phyloP scores from a whole-genome alignment of 2,888 invertebrate species.

The Plusia festucae region DNA sequence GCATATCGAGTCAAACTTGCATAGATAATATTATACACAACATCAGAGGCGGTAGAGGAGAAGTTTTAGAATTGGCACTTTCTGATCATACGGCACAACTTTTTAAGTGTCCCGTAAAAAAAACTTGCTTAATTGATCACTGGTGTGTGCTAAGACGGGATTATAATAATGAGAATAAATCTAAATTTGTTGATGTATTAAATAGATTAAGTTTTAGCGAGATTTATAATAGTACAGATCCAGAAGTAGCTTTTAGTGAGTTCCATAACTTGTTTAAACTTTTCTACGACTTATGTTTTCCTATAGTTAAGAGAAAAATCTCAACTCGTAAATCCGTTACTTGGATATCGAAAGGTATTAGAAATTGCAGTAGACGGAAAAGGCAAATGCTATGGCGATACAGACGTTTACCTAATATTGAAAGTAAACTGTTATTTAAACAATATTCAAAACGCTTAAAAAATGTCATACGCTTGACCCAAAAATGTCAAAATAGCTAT shows the following conservation, averaged over 20 bases:
- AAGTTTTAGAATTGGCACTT: neutral
- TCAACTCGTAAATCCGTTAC: neutral
- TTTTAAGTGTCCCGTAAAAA: too few species aligned
- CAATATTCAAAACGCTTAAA: slow-evolving; percentile 13
- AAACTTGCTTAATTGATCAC: too few species aligned
- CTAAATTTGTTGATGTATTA: slow-evolving; percentile 11
- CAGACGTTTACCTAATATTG: slow-evolving; percentile 2
- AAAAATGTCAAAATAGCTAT: too few species aligned
- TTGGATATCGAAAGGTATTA: slow-evolving; percentile 16
- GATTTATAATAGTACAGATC: slow-evolving; percentile 5
- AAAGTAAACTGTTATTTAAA: slow-evolving; percentile 6
- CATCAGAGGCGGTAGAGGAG: too few species aligned
- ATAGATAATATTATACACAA: neutral
- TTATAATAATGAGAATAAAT: too few species aligned
- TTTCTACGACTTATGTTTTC: slow-evolving; percentile 1
- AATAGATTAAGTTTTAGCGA: slow-evolving; percentile 1
- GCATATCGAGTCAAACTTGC: slow-evolving; percentile 16
- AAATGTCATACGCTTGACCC: slow-evolving; percentile 8
- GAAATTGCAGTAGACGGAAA: slow-evolving; percentile 14
- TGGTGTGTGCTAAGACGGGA: too few species aligned
- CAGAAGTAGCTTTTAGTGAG: slow-evolving; percentile 8
- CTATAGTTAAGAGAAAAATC: slow-evolving; percentile 10
- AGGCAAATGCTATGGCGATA: slow-evolving; percentile 13
- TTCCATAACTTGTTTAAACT: too few species aligned
- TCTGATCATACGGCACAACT: slow-evolving; percentile 16